Percentiles rank a stretch among this genome's conserved stretches.
Conservation (phyloP, 2,113 vertebrate genomes). For the Entomyzon cyanotis region DNA sequence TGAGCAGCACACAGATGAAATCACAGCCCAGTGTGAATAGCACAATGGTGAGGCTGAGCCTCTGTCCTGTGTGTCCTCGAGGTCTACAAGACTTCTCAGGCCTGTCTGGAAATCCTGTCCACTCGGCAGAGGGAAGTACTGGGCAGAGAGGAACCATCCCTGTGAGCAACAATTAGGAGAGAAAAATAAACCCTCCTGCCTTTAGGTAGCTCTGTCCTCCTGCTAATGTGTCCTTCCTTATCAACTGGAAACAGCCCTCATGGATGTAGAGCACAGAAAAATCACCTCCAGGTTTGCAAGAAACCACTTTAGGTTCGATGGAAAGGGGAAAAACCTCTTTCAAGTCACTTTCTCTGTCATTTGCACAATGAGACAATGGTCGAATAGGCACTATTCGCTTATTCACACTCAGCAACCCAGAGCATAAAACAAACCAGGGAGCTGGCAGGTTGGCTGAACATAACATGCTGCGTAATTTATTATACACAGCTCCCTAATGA, state of each 20-base stretch:
- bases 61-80: neutral
- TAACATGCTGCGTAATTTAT: constrained; percentile 54
- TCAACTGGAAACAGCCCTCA: neutral
- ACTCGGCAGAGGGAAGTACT: neutral
- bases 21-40: neutral
- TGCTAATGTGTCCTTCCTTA: neutral
- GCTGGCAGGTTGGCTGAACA: constrained; percentile 29
- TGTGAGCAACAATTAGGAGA: neutral
- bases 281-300: neutral
- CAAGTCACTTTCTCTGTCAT: neutral
- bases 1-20: neutral
- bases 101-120: neutral
- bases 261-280: neutral
- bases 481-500: constrained; percentile 60
- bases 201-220: neutral
- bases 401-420: constrained; percentile 22
- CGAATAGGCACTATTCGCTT: neutral
- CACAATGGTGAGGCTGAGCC: accelerated
- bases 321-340: neutral
- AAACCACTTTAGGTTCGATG: neutral
- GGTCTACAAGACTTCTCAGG: neutral
- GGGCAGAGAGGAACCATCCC: neutral
- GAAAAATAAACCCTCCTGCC: neutral
- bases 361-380: neutral
- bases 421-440: constrained; percentile 28